A percentile compares a stretch with the other conserved stretches of the same genome.
phyloP scores from a whole-genome alignment of 2,888 invertebrate genomes.

The Toxonevra muliebris region DNA sequence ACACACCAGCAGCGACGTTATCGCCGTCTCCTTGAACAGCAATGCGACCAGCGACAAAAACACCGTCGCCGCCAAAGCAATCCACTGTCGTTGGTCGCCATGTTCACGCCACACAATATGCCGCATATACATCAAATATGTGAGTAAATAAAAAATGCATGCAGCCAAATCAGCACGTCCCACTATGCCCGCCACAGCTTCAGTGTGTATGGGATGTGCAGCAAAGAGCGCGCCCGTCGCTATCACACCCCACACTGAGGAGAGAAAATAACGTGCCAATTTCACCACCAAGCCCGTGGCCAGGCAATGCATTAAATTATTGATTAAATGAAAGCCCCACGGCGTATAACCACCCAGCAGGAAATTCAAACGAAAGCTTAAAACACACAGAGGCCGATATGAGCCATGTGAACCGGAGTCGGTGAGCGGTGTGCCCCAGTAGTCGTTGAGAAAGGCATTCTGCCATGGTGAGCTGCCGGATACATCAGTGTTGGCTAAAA shows the following conservation, averaged over 20 bases:
- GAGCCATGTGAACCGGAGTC: slow-evolving; percentile 97
- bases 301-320: slow-evolving; percentile 85
- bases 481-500: slow-evolving; percentile 93
- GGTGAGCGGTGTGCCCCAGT: slow-evolving; percentile 96
- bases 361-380: slow-evolving; percentile 87
- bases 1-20: slow-evolving; percentile 90
- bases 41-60: slow-evolving; percentile 81
- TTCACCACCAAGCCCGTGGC: slow-evolving; percentile 85
- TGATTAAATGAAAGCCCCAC: slow-evolving; percentile 86
- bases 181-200: slow-evolving; percentile 95
- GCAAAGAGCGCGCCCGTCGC: slow-evolving; percentile 90
- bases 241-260: slow-evolving; percentile 74
- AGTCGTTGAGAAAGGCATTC: slow-evolving; percentile 89
- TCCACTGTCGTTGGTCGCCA: slow-evolving; percentile 66
- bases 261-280: slow-evolving; percentile 76
- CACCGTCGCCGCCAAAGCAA: slow-evolving; percentile 72
- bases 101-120: slow-evolving; percentile 75
- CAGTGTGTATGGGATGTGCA: slow-evolving; percentile 95
- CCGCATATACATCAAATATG: slow-evolving; percentile 85
- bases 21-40: slow-evolving; percentile 94
- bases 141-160: slow-evolving; percentile 87
- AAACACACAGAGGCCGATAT: slow-evolving; percentile 91
- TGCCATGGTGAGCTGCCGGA: slow-evolving; percentile 84
- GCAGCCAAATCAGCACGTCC: slow-evolving; percentile 95
- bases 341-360: slow-evolving; percentile 80